These are phyloP conservation scores for Brotogeris chrysoptera DNA, from an alignment of 2,797 vertebrate genomes.

Conservation along the genomic window DNA sequence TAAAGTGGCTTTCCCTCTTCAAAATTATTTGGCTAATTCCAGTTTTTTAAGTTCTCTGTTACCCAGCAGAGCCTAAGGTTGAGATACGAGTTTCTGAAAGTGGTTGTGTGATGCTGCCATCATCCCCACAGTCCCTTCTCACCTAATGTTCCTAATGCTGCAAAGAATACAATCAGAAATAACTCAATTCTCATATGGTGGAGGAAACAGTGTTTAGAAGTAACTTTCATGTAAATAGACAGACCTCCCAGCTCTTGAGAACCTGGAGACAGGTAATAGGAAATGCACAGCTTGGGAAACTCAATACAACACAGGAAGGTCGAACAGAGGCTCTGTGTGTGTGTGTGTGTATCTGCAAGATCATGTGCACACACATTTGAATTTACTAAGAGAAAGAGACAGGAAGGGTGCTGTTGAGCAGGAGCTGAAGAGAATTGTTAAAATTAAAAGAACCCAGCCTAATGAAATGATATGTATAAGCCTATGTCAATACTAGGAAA, in stretches of 20 bases:
- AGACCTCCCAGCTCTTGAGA: background rate
- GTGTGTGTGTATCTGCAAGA: background rate
- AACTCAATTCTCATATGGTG: background rate
- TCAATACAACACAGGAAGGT: rapidly evolving
- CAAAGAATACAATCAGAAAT: background rate
- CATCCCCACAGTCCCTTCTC: background rate
- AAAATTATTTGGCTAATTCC: background rate
- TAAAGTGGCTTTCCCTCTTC: background rate
- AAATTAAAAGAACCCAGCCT: background rate
- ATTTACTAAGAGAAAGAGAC: background rate
- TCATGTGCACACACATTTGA: background rate
- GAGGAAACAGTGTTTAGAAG: background rate
- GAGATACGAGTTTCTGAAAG: background rate
- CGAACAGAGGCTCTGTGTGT: background rate
- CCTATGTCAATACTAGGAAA: background rate
- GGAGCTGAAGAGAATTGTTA: background rate
- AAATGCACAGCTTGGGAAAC: background rate
- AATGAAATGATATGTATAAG: background rate
- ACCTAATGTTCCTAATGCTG: background rate
- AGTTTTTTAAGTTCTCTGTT: background rate
- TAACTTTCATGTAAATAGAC: background rate
- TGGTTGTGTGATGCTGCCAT: background rate
- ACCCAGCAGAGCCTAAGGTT: background rate
- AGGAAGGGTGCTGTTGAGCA: background rate
- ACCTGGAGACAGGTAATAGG: background rate